These are phyloP conservation scores for Melanotaenia boesemani DNA, from an alignment of 2,797 vertebrate species.

Conservation along the genomic window DNA sequence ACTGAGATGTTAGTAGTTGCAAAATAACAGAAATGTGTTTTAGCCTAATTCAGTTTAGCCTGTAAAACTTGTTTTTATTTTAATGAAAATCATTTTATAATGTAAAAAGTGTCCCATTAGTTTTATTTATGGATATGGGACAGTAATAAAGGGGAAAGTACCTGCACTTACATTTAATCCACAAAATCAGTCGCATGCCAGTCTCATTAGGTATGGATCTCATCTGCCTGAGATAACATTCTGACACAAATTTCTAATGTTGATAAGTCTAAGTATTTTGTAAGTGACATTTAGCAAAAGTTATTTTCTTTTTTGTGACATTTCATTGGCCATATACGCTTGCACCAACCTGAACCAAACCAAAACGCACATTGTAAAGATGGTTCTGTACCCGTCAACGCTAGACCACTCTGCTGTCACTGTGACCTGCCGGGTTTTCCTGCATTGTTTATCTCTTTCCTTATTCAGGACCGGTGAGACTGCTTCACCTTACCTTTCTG, in stretches of 20 bases:
- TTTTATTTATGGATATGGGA: background rate
- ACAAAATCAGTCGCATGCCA: background rate
- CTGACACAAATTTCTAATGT: background rate
- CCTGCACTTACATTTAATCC: background rate
- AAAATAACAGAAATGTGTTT: background rate
- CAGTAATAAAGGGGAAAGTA: background rate
- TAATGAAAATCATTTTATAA: background rate
- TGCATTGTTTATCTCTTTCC: background rate
- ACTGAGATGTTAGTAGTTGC: background rate
- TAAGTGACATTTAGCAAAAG: background rate
- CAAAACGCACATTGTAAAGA: background rate
- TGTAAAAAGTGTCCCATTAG: background rate
- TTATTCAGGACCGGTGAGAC: background rate
- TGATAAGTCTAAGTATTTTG: background rate
- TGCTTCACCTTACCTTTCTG: constrained; percentile 56
- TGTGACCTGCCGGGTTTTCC: background rate
- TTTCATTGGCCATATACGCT: constrained; percentile 9
- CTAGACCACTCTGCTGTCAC: background rate
- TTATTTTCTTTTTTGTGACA: background rate
- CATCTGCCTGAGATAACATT: background rate
- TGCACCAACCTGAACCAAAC: constrained; percentile 28
- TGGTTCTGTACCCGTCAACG: constrained; percentile 9
- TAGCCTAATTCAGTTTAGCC: background rate
- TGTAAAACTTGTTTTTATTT: background rate
- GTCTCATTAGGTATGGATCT: background rate